Percentiles rank a stretch among this genome's conserved stretches.
Evolutionary conservation across 2,797 vertebrate species (phyloP).

Genomic region (Enteromius radiatus): DNA sequence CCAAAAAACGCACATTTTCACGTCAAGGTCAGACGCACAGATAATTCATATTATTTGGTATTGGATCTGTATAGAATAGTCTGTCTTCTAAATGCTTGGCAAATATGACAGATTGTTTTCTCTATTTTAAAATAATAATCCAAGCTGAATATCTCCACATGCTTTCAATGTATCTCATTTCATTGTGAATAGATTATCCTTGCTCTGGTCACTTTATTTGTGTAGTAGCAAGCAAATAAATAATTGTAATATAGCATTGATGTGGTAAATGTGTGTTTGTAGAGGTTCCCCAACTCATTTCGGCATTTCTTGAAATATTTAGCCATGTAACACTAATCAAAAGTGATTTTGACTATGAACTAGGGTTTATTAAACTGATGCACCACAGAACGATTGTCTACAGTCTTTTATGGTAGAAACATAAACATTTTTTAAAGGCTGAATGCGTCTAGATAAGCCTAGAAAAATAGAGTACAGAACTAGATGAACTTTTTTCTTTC

Average conservation of each 20-base stretch:
- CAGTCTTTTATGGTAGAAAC: background rate
- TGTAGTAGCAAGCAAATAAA: background rate
- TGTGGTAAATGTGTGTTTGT: background rate
- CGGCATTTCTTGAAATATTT: background rate
- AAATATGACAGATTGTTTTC: background rate
- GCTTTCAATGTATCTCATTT: background rate
- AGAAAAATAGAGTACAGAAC: background rate
- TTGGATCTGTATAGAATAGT: background rate
- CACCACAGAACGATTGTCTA: background rate
- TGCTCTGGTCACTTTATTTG: background rate
- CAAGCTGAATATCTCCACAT: background rate
- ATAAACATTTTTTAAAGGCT: background rate
- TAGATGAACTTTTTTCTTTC: background rate
- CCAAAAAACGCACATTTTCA: background rate
- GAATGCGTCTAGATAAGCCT: background rate
- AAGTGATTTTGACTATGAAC: background rate
- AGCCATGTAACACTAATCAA: background rate
- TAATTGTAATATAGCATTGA: background rate
- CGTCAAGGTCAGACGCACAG: background rate
- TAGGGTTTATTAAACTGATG: background rate
- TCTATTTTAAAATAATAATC: background rate
- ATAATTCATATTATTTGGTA: background rate
- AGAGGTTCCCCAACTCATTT: background rate
- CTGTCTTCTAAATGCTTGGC: background rate
- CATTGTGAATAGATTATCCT: background rate